Evolutionary conservation across 2,113 vertebrate genomes (phyloP).

Genomic region (Uropsilus gracilis): DNA sequence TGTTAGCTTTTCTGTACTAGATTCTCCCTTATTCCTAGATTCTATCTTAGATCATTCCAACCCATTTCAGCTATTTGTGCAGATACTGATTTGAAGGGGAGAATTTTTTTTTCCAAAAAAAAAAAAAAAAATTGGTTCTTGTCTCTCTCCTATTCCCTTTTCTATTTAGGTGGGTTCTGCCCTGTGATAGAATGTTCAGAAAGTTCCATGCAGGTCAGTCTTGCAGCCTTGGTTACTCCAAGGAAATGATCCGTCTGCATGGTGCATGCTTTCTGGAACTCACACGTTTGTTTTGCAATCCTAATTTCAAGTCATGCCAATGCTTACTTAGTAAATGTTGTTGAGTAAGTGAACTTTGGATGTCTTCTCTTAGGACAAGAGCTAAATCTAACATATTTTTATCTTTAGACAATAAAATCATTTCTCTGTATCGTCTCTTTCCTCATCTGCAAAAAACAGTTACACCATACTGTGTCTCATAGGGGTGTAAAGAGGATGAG

Average conservation of each 20-base stretch:
- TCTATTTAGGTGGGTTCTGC: background rate
- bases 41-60: background rate
- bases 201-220: background rate
- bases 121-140: background rate
- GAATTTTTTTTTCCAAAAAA: background rate
- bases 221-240: background rate
- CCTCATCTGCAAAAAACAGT: constrained; percentile 10
- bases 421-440: background rate
- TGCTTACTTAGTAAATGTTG: background rate
- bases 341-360: background rate
- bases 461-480: background rate
- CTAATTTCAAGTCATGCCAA: background rate
- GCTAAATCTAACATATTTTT: background rate
- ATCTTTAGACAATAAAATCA: background rate
- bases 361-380: background rate
- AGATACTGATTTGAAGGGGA: background rate
- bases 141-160: background rate
- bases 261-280: background rate
- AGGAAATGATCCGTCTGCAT: background rate
- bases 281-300: background rate
- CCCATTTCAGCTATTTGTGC: background rate
- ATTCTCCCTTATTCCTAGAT: background rate
- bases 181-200: background rate
- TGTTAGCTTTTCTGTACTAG: background rate
- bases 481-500: background rate